Percentiles rank a stretch among this genome's conserved stretches.
phyloP scores from a whole-genome alignment of 2,113 vertebrate genomes.

The Notothenia rossii region DNA sequence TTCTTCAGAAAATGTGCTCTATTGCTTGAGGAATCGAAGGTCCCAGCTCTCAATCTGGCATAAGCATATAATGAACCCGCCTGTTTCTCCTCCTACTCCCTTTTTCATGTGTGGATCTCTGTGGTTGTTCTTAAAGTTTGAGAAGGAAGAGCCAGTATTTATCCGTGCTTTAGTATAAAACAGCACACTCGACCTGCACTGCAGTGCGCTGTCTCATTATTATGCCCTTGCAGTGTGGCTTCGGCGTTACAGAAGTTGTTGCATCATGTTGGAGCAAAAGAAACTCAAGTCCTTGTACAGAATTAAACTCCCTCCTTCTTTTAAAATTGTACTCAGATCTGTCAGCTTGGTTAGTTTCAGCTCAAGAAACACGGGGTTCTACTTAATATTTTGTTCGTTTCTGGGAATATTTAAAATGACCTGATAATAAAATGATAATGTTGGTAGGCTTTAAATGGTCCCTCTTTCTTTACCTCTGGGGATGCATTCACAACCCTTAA shows the following conservation, averaged over 20 bases:
- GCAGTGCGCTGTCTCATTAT: constrained; percentile 55
- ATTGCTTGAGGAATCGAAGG: not conserved
- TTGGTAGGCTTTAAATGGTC: constrained; percentile 14
- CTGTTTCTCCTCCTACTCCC: not conserved
- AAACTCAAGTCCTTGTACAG: constrained; percentile 6
- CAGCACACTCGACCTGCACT: constrained; percentile 32
- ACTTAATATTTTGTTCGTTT: constrained; percentile 23
- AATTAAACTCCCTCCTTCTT: constrained; percentile 26
- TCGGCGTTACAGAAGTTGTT: constrained; percentile 54
- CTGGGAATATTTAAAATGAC: constrained; percentile 37
- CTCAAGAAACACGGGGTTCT: constrained; percentile 4
- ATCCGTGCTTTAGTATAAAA: constrained; percentile 30
- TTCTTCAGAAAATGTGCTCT: not conserved
- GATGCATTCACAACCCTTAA: constrained; percentile 44
- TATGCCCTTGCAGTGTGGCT: constrained; percentile 46
- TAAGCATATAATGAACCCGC: constrained; percentile 18
- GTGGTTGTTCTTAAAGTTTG: constrained; percentile 12
- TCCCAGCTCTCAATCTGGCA: not conserved
- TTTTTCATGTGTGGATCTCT: constrained; percentile 17
- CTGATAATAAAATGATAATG: constrained; percentile 46
- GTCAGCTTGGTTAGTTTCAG: constrained; percentile 41
- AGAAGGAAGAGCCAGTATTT: constrained; percentile 43
- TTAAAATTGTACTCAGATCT: constrained; percentile 44
- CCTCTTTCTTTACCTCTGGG: constrained; percentile 22
- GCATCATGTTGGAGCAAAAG: constrained; percentile 42